Evolutionary conservation across 1,140 invertebrate species (phyloP).

Genomic region (Drosophila bocqueti): DNA sequence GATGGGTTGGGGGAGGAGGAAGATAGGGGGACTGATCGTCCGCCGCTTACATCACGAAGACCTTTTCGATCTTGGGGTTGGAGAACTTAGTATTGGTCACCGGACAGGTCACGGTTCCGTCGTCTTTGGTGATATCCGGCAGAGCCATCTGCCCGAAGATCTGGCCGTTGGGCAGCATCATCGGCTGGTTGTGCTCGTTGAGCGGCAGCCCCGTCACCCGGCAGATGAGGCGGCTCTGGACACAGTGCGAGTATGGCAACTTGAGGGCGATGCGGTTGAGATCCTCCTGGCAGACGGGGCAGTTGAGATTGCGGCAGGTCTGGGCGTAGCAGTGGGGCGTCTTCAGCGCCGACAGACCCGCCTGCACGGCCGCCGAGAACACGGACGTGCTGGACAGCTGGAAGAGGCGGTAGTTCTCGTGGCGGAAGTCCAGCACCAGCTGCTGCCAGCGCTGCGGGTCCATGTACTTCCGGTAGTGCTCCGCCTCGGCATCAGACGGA

Average conservation of each 20-base stretch:
- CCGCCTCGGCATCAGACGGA: slow-evolving; percentile 90
- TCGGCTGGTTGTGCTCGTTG: slow-evolving; percentile 98
- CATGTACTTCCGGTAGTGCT: slow-evolving; percentile 87
- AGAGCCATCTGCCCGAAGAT: slow-evolving; percentile 98
- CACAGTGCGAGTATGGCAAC: slow-evolving; percentile 98
- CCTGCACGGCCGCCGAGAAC: slow-evolving; percentile 94
- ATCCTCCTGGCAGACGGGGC: slow-evolving; percentile 96
- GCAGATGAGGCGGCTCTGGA: slow-evolving; percentile 95
- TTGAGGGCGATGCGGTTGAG: slow-evolving; percentile 94
- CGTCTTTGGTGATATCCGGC: slow-evolving; percentile 94
- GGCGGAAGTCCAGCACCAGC: slow-evolving; percentile 95
- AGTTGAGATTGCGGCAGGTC: slow-evolving; percentile 91
- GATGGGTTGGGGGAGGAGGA: slow-evolving; percentile 24
- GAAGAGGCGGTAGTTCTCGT: slow-evolving; percentile 97
- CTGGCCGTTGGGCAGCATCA: slow-evolving; percentile 99
- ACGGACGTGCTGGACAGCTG: slow-evolving; percentile 96
- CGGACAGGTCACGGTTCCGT: slow-evolving; percentile 95
- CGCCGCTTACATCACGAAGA: slow-evolving; percentile 94
- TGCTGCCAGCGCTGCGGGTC: slow-evolving; percentile 89
- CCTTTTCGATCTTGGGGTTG: slow-evolving; percentile 96
- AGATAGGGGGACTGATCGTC: slow-evolving; percentile 3
- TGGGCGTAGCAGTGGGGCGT: slow-evolving; percentile 94
- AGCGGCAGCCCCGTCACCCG: slow-evolving; percentile 95
- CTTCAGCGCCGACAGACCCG: slow-evolving; percentile 97
- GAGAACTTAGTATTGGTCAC: slow-evolving; percentile 95